A percentile compares a stretch with the other conserved stretches of the same genome.
Conservation (phyloP, 2,888 invertebrate genomes). For the Ichneumoninae sp. region DNA sequence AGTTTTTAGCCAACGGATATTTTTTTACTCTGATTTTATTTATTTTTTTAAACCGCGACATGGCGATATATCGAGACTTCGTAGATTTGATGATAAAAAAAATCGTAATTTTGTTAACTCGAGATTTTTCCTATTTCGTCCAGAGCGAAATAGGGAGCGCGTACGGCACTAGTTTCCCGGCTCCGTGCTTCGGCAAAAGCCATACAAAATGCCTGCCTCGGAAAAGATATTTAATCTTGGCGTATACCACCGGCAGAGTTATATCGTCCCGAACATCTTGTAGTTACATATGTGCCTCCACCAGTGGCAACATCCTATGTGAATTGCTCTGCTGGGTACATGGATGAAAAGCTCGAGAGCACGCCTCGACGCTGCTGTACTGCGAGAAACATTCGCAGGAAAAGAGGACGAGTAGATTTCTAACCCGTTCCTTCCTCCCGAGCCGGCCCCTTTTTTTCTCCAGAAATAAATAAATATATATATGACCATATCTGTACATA, state of each 20-base stretch:
- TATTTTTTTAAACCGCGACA: too few species aligned
- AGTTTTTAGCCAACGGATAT: too few species aligned
- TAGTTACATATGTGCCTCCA: constrained; percentile 48
- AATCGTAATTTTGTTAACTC: constrained; percentile 5
- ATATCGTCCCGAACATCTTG: constrained; percentile 52
- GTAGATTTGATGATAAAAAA: neutral
- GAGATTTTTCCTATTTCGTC: neutral
- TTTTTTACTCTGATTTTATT: too few species aligned
- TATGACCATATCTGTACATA: neutral
- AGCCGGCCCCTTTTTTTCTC: neutral
- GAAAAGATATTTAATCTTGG: constrained; percentile 51
- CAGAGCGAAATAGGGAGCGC: neutral
- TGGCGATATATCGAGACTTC: neutral
- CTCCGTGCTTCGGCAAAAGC: constrained; percentile 8
- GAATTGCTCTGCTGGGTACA: neutral
- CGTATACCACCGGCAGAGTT: constrained; percentile 33
- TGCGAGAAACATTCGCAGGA: constrained; percentile 25
- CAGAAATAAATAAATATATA: neutral
- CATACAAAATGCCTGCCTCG: constrained; percentile 31
- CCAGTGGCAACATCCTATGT: neutral
- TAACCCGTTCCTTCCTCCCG: neutral
- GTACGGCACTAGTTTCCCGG: neutral
- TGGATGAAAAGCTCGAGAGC: constrained; percentile 36
- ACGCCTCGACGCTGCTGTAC: constrained; percentile 12
- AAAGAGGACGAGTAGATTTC: constrained; percentile 12